Base-by-base conservation (phyloP, 2,113 vertebrate genomes). In the Butorides virescens region DNA sequence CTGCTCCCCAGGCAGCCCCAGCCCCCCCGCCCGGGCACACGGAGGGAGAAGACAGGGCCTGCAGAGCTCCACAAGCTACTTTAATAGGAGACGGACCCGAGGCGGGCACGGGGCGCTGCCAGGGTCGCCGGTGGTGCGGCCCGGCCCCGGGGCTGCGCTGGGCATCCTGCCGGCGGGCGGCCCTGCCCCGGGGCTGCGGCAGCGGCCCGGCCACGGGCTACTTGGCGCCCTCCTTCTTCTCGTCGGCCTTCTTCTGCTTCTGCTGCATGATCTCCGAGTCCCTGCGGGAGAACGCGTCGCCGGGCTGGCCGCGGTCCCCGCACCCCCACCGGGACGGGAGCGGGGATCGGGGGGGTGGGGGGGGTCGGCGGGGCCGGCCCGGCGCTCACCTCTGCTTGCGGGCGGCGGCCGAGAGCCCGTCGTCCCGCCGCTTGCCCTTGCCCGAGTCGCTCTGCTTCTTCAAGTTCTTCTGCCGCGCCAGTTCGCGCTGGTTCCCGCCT, bases 211-310 rank as follows among this genome's bases (percentile, higher is more conserved):
- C 96, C 95, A 61, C 86, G 83, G 73, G 97, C 97, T 98, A 98
- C 97, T 98, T 98, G 84, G 97, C 93, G 88, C 97, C 96, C 82
- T 93, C 97, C 97, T 80, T 93, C 94, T 98, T 98, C 97, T 98
- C 98, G 55, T 95, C 95, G 9, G 99, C 97, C 89, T 99, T 99
- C 97, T 99, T 99, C 98, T 99, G 99, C 98, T 99, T 99, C 97
- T 99, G 98, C 97, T 99, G 98, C 99, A 99, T 99, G 98, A 99
- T 99, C 97, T 99, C 99, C 27, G 99, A 99, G 98, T 99, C 99
- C 98, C 99, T 99, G 88, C 65, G 95, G 95, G 94, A 91, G 49
- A 91, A 66, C 80, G 53, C 65, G 71, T 11, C 39, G 58, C 67
- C n/a, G 46, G 59, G 76, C 59, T 93, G 96, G 96, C 93, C 86